Evolutionary conservation across 2,113 vertebrate species (phyloP).

Genomic region (Brevimyrus niger): DNA sequence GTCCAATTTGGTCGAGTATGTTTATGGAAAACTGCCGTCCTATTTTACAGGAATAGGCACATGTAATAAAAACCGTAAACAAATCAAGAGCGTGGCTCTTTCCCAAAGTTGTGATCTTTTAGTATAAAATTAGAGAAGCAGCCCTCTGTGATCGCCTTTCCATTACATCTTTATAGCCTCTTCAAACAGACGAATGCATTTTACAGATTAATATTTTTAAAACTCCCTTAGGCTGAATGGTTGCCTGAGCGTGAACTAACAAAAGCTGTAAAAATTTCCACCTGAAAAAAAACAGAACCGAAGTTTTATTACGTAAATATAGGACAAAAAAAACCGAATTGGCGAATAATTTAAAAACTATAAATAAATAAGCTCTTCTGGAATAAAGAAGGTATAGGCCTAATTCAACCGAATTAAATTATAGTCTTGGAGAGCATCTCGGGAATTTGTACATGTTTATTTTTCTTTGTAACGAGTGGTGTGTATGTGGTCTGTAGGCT

Average conservation of each 20-base stretch:
- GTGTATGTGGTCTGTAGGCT: neutral
- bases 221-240: neutral
- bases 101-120: neutral
- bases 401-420: neutral
- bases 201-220: constrained; percentile 7
- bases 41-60: constrained; percentile 14
- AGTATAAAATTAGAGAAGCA: constrained; percentile 10
- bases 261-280: neutral
- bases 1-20: constrained; percentile 37
- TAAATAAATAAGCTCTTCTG: neutral
- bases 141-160: neutral
- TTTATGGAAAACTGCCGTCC: constrained; percentile 34
- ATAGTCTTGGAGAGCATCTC: neutral
- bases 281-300: neutral
- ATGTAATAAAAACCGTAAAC: constrained; percentile 11
- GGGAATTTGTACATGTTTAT: neutral
- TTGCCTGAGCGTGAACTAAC: neutral
- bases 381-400: neutral
- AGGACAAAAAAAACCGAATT: neutral
- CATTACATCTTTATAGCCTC: neutral
- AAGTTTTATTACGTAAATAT: neutral
- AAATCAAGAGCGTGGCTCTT: neutral
- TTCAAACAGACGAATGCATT: constrained; percentile 3
- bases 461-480: neutral
- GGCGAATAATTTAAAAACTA: neutral